Evolutionary conservation across 2,888 invertebrate species (phyloP).

Genomic region (Trachelus stipa): DNA sequence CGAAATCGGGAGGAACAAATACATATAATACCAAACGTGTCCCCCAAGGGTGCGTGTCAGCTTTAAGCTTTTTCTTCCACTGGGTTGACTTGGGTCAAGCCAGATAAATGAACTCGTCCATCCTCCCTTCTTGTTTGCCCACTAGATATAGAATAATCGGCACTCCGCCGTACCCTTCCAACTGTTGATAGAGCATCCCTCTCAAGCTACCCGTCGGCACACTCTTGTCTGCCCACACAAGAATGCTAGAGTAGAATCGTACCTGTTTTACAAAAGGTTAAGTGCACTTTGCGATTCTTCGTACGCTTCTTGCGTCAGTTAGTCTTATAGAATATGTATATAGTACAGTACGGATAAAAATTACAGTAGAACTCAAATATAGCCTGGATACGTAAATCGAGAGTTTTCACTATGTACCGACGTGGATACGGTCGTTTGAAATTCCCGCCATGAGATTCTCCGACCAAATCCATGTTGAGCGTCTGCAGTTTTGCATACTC

Average conservation of each 20-base stretch:
- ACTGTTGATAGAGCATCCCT: conserved; percentile 4
- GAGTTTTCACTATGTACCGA: not conserved
- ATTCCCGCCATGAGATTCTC: not conserved
- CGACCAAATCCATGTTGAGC: not conserved
- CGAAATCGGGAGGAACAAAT: not conserved
- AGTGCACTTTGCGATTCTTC: not conserved
- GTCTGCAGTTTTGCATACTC: not conserved
- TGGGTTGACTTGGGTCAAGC: conserved; percentile 23
- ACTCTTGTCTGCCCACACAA: not conserved
- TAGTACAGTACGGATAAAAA: not conserved
- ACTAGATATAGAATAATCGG: conserved; percentile 35
- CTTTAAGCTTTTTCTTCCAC: conserved; percentile 16
- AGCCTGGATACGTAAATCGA: not conserved
- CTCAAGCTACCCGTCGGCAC: not conserved
- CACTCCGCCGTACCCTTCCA: conserved; percentile 11
- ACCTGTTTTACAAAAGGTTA: not conserved
- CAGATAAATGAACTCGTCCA: conserved; percentile 28
- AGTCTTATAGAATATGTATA: not conserved
- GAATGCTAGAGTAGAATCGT: not conserved
- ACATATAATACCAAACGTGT: conserved; percentile 2
- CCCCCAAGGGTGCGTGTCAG: conserved; percentile 14
- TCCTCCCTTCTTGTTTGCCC: conserved; percentile 28
- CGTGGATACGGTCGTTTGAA: not conserved
- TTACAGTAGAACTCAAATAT: not conserved
- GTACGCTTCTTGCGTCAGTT: not conserved